Base-by-base conservation (phyloP, 2,797 vertebrate genomes). In the Myotis findleyi region DNA sequence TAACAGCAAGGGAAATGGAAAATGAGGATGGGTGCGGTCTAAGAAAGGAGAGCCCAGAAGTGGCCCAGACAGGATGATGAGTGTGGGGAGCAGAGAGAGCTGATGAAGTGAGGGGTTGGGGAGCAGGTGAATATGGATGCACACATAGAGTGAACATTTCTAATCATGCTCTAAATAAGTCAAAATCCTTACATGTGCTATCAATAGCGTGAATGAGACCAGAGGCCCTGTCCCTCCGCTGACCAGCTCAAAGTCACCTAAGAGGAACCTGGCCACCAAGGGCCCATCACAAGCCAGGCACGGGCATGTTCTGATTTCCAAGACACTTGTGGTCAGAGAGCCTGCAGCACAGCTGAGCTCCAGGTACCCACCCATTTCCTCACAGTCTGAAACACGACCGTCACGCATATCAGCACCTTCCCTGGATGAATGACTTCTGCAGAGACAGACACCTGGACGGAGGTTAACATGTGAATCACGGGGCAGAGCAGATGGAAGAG, bases 291-390 rank as follows among this genome's bases (percentile, higher is more conserved):
- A 1, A 7, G 13, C n/a, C n/a, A 4, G 1, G 7, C 36, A n/a
- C 6, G 0, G 2, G 0, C 41, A 5, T 1, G 3, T 30, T 47
- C 62, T 66, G 8, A 51, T 76, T 20, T 10, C 30, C 30, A 16
- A 27, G 44, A 41, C 11, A 12, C 3, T 17, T 21, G 44, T 1
- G 6, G 7, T 75, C 72, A 2, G 72, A 44, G 51, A 49, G 38
- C n/a, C 55, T 7, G 0, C 59, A 51, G 80, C 20, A 6, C 27
- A 10, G 1, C 21, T 49, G 7, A 41, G 23, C 59, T 13, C 41
- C 53, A 27, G 18, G 99, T 96, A 89, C 98, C 99, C 5, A 89
- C 93, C 95, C 75, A 69, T 33, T 23, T 5, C 49, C 97, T 99
- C 98, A 57, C 98, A 95, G 92, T 96, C 99, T 99, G 76, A 91